Percentiles rank a stretch among this genome's conserved stretches.
phyloP scores from a whole-genome alignment of 2,113 vertebrate species.

The Clupea harengus region DNA sequence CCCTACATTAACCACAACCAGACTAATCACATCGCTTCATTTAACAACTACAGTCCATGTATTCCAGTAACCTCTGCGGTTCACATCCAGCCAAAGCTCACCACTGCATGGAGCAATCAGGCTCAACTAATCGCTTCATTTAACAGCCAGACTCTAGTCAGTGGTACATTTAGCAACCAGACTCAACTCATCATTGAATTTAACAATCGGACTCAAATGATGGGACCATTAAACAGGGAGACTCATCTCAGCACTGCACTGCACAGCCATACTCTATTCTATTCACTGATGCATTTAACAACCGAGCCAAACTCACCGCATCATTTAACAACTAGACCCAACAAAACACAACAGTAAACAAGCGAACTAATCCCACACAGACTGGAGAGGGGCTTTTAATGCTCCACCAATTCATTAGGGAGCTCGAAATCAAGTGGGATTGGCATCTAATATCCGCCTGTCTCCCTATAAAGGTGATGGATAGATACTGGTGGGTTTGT shows the following conservation, averaged over 20 bases:
- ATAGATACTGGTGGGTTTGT: constrained; percentile 4
- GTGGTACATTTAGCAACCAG: not conserved
- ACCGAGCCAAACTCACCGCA: not conserved
- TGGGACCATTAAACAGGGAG: not conserved
- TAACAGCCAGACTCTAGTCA: not conserved
- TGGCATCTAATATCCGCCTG: not conserved
- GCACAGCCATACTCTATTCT: not conserved
- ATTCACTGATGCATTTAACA: not conserved
- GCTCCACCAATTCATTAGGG: not conserved
- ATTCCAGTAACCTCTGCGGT: not conserved
- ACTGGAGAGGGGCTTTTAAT: not conserved
- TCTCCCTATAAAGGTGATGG: not conserved
- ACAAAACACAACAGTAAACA: not conserved
- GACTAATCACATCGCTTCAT: not conserved
- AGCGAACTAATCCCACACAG: not conserved
- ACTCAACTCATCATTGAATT: not conserved
- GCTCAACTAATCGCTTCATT: not conserved
- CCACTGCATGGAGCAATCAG: not conserved
- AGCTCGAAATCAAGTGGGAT: not conserved
- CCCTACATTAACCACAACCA: not conserved
- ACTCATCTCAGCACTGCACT: not conserved
- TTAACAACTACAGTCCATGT: not conserved
- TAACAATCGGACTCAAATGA: not conserved
- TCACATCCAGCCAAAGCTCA: not conserved
- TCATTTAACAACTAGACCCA: not conserved